Conservation (phyloP, 2,113 vertebrate species). For the Onychostoma macrolepis region DNA sequence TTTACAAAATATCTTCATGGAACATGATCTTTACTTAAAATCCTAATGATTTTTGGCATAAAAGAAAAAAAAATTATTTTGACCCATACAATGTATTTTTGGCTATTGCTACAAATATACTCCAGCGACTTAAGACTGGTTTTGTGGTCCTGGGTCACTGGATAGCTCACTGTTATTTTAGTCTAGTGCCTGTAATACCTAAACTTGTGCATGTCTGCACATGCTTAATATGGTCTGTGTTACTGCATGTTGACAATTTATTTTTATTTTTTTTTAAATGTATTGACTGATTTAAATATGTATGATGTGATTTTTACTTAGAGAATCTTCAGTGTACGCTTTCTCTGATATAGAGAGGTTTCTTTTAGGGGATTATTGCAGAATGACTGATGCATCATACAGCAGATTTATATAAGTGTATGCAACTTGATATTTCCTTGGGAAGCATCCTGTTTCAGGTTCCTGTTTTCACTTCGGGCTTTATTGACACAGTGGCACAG, state of each 20-base stretch:
- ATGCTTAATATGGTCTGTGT: background rate
- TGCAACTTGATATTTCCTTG: constrained; percentile 22
- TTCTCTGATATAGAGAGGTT: background rate
- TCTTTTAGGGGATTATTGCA: background rate
- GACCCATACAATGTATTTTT: no score
- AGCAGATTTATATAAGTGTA: background rate
- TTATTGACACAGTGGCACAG: constrained; percentile 21
- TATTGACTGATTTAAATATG: no score
- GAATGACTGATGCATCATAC: background rate
- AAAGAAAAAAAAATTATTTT: no score
- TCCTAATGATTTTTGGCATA: no score
- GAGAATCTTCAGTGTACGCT: background rate
- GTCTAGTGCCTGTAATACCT: background rate
- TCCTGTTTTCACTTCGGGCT: constrained; percentile 27
- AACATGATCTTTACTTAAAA: no score
- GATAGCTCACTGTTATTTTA: background rate
- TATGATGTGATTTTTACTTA: background rate
- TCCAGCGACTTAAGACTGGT: no score
- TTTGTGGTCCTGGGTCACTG: no score
- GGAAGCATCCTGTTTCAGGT: constrained; percentile 49
- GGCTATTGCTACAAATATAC: no score
- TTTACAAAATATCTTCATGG: no score
- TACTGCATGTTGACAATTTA: background rate
- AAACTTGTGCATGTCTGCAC: background rate
- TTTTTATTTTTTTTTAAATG: no score